Evolutionary conservation across 2,797 vertebrate species (phyloP), one percentile per base, ranked within the genome.

Genomic region (Characodon lateralis): DNA sequence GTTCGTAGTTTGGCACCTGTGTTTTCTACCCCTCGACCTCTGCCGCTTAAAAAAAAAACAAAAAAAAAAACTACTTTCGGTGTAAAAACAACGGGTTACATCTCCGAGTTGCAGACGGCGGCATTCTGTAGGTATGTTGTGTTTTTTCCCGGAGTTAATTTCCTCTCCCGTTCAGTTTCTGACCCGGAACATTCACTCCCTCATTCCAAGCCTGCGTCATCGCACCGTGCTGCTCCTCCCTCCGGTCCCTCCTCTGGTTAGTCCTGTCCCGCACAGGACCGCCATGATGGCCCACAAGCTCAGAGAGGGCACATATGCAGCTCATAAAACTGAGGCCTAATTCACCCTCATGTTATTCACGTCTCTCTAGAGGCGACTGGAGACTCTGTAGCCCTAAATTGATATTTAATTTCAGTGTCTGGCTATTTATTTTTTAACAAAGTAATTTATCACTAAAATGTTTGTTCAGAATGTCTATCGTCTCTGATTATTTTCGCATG

Each of bases 121-220:
- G 90, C 92, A 88, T 92, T 89, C 89, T 91, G 84, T 48, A 6
- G 1, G 3, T 55, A 13, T 84, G 66, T 65, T 75, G 71, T 72
- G 50, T 20, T 39, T 76, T 73, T 83, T 94, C 91, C 92, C 83
- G 83, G 84, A 94, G 92, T 95, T 94, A 93, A 93, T 95, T 93
- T 95, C 92, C 94, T 95, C 92, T 92, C 90, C 93, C 87, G 91
- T 95, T 92, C 95, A 94, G 91, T 95, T 95, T 95, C 88, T 95
- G 92, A 95, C 93, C 95, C 94, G 95, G 95, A 96, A 96, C 95
- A 94, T 93, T 93, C 96, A 94, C 95, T 96, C 95, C 95, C 95
- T 96, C 95, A 95, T 96, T 95, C 95, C 95, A 87, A 82, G 82
- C 89, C 93, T 94, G 95, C 96, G 96, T 96, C 96, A 96, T 83